phyloP scores from a whole-genome alignment of 92 coral and sea anemone genomes.

The Zoanthus sansibaricus region DNA sequence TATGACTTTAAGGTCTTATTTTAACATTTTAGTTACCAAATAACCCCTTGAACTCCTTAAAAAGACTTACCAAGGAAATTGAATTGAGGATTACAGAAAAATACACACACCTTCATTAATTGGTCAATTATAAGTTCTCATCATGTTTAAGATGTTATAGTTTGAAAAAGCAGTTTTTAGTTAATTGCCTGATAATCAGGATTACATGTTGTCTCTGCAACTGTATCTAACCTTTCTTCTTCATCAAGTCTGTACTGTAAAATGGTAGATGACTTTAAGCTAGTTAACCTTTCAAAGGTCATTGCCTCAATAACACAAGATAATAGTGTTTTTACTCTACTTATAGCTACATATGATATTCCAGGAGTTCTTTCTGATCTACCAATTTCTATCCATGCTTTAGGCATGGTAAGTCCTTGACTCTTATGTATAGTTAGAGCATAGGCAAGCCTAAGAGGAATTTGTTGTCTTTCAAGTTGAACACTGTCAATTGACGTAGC shows the following conservation, averaged over 20 bases:
- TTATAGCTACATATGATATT: neutral
- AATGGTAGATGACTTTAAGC: slow-evolving; percentile 3
- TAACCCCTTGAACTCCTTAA: neutral
- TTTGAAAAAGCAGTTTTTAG: slow-evolving; percentile 1
- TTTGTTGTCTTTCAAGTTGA: slow-evolving; percentile 2
- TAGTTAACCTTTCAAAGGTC: slow-evolving; percentile 6
- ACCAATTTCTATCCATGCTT: slow-evolving; percentile 3
- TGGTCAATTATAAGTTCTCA: slow-evolving; percentile 1
- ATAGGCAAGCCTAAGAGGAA: slow-evolving; percentile 7
- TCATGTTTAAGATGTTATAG: slow-evolving; percentile 4
- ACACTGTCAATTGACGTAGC: neutral
- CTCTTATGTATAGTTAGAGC: slow-evolving; percentile 6
- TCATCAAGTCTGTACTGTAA: slow-evolving; percentile 6
- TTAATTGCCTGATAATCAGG: neutral
- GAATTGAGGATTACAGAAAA: slow-evolving; percentile 5
- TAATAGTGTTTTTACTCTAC: neutral
- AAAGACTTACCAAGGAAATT: slow-evolving; percentile 5
- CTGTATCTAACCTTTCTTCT: neutral
- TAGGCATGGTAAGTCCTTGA: slow-evolving; percentile 4
- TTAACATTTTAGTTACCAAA: slow-evolving; percentile 7
- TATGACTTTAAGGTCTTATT: slow-evolving; percentile 8
- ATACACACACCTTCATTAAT: neutral
- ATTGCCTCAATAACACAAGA: slow-evolving; percentile 6
- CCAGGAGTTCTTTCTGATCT: slow-evolving; percentile 4
- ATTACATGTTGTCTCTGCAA: slow-evolving; percentile 2